Conservation (phyloP, 2,888 invertebrate genomes). For the Drosophila parthenogenetica region DNA sequence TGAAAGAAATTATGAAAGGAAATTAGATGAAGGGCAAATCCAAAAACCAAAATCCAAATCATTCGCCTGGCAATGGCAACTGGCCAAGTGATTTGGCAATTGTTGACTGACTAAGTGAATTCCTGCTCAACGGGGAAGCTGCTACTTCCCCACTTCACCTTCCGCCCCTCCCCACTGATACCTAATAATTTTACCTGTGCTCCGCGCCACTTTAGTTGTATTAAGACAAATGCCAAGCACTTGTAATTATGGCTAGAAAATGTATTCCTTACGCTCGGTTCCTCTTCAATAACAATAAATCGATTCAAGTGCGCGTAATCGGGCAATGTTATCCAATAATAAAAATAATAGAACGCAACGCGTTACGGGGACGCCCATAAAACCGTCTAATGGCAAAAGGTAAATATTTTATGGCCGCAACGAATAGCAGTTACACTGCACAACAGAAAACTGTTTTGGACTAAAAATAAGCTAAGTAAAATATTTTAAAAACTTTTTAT, state of each 20-base stretch:
- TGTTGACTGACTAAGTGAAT: slow-evolving; percentile 44
- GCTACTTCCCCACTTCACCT: no score
- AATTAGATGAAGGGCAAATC: neutral
- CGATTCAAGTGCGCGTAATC: slow-evolving; percentile 78
- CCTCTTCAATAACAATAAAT: slow-evolving; percentile 75
- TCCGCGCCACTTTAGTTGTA: neutral
- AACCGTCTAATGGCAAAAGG: slow-evolving; percentile 26
- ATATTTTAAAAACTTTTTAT: no score
- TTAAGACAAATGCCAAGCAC: slow-evolving; percentile 59
- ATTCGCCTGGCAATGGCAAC: slow-evolving; percentile 50
- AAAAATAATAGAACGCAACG: slow-evolving; percentile 59
- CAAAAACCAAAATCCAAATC: slow-evolving; percentile 41
- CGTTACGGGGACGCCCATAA: slow-evolving; percentile 58
- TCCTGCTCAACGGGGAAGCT: slow-evolving; percentile 8
- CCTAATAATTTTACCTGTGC: slow-evolving; percentile 52
- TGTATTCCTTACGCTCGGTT: slow-evolving; percentile 39
- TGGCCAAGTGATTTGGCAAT: slow-evolving; percentile 51
- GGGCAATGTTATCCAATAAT: slow-evolving; percentile 75
- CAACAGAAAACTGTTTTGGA: neutral
- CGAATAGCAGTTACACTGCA: slow-evolving; percentile 31
- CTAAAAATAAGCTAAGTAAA: no score
- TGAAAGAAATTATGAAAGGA: slow-evolving; percentile 15
- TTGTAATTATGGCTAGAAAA: slow-evolving; percentile 75
- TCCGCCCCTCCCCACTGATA: neutral
- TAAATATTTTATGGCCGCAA: neutral